phyloP scores from a whole-genome alignment of 2,797 vertebrate species.

The Scleropages formosus region DNA sequence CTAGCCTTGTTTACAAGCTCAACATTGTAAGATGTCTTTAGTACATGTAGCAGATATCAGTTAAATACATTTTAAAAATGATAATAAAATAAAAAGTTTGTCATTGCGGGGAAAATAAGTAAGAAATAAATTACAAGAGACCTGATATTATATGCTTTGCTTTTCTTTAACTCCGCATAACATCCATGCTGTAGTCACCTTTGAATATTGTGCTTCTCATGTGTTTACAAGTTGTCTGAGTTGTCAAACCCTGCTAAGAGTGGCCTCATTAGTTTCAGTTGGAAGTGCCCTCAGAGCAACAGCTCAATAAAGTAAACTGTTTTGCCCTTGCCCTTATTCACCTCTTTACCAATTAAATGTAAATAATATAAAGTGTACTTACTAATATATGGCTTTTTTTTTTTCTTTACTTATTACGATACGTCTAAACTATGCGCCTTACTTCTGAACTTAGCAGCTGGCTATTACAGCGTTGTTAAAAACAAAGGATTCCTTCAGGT shows the following conservation, averaged over 20 bases:
- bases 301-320: conserved; percentile 14
- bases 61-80: too few relatives aligned
- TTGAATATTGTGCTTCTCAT: conserved; percentile 8
- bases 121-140: too few relatives aligned
- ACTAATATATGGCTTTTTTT: neutral
- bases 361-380: neutral
- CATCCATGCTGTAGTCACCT: neutral
- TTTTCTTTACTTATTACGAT: neutral
- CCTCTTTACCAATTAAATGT: neutral
- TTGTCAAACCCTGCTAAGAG: conserved; percentile 22
- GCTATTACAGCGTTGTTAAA: conserved; percentile 10
- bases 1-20: too few relatives aligned
- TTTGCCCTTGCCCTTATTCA: conserved; percentile 10
- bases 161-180: neutral
- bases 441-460: conserved; percentile 25
- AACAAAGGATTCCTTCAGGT: conserved; percentile 11
- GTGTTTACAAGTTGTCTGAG: conserved; percentile 15
- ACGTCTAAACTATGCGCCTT: conserved; percentile 16
- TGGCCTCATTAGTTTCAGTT: conserved; percentile 17
- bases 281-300: conserved; percentile 2
- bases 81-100: too few relatives aligned
- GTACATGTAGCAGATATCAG: too few relatives aligned
- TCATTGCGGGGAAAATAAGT: too few relatives aligned
- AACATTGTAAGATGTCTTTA: too few relatives aligned
- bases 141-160: too few relatives aligned